These are phyloP conservation scores for Leiothrix lutea DNA, from an alignment of 2,113 vertebrate species.

Conservation along the genomic window DNA sequence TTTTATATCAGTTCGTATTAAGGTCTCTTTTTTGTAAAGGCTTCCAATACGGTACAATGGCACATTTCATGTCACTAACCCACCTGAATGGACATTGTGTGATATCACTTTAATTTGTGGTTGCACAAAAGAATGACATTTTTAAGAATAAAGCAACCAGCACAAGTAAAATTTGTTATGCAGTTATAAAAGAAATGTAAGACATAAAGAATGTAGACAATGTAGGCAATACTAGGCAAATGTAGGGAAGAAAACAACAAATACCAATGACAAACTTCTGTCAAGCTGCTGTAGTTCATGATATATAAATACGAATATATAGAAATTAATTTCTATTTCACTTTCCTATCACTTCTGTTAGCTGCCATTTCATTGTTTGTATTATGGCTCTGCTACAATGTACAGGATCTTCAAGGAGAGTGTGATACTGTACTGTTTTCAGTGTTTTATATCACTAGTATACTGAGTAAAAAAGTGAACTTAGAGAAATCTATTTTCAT, in stretches of 20 bases:
- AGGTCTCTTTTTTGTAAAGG: not conserved
- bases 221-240: not conserved
- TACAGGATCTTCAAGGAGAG: not conserved
- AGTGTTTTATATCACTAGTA: not conserved
- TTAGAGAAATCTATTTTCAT: not conserved
- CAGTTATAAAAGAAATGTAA: not conserved
- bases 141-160: not conserved
- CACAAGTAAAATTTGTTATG: not conserved
- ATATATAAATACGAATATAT: not conserved
- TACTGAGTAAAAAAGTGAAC: not conserved
- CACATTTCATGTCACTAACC: not conserved
- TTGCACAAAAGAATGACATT: not conserved
- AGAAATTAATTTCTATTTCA: not conserved
- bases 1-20: not conserved
- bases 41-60: rapidly evolving
- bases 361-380: not conserved
- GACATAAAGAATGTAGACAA: not conserved
- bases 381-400: not conserved
- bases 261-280: not conserved
- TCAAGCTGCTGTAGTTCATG: not conserved
- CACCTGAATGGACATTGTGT: not conserved
- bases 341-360: not conserved
- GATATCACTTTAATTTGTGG: not conserved
- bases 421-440: not conserved
- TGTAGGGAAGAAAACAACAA: not conserved